Evolutionary conservation across 2,797 vertebrate genomes (phyloP).

Genomic region (Epinephelus coioides): DNA sequence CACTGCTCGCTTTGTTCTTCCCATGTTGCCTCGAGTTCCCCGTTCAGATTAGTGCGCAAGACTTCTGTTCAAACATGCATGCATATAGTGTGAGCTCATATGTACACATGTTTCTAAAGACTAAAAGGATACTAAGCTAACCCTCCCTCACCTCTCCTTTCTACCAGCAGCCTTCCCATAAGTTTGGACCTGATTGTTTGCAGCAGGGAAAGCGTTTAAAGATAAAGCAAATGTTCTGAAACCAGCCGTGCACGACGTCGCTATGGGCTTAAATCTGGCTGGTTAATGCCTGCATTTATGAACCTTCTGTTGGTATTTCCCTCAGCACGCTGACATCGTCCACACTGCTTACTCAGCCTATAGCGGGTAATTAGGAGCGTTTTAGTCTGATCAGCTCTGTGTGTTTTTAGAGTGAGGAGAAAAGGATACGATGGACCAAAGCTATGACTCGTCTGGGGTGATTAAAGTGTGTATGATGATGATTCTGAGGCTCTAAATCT

Average conservation of each 20-base stretch:
- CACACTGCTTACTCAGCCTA: slow-evolving; percentile 78
- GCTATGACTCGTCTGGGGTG: slow-evolving; percentile 49
- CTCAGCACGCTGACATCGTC: slow-evolving; percentile 64
- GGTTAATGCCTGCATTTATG: slow-evolving; percentile 76
- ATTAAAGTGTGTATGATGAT: slow-evolving; percentile 50
- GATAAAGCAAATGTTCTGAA: slow-evolving; percentile 70
- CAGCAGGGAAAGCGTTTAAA: slow-evolving; percentile 62
- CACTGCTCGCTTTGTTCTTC: slow-evolving; percentile 44
- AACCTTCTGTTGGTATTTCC: slow-evolving; percentile 78
- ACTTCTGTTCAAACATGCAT: slow-evolving; percentile 29
- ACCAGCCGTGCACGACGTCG: slow-evolving; percentile 49
- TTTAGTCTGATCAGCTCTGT: slow-evolving; percentile 70
- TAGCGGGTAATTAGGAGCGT: slow-evolving; percentile 73
- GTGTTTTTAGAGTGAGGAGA: slow-evolving; percentile 42
- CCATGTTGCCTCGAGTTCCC: slow-evolving; percentile 35
- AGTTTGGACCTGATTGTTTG: slow-evolving; percentile 66
- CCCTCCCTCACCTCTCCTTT: slow-evolving; percentile 25
- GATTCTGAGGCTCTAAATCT: slow-evolving; percentile 62
- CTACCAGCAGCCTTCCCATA: slow-evolving; percentile 36
- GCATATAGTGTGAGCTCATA: slow-evolving; percentile 15
- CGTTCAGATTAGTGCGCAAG: slow-evolving; percentile 31
- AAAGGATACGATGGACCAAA: slow-evolving; percentile 54
- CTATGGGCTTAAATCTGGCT: slow-evolving; percentile 76
- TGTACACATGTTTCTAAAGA: slow-evolving; percentile 17
- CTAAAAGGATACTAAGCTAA: background rate